Conservation (phyloP, 2,888 invertebrate genomes). For the Drosophila dives region DNA sequence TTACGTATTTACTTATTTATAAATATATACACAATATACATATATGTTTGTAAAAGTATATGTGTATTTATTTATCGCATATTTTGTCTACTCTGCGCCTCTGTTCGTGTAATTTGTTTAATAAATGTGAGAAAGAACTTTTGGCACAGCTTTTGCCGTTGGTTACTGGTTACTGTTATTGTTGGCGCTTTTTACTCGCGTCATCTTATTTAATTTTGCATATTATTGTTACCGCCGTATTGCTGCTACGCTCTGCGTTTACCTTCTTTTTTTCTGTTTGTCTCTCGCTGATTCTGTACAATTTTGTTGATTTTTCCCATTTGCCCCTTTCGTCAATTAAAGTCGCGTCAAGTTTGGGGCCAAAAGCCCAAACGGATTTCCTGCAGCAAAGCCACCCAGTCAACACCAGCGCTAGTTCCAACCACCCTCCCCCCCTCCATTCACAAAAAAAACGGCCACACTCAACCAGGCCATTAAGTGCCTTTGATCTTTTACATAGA, state of each 20-base stretch:
- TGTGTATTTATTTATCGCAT: constrained; percentile 59
- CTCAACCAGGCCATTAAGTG: constrained; percentile 68
- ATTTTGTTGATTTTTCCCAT: constrained; percentile 67
- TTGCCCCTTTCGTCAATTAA: constrained; percentile 68
- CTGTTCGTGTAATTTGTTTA: constrained; percentile 70
- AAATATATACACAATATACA: constrained; percentile 2
- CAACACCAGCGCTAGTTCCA: constrained; percentile 6
- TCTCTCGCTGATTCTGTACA: constrained; percentile 58
- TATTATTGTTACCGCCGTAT: constrained; percentile 55
- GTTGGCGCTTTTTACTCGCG: constrained; percentile 60
- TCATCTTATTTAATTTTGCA: constrained; percentile 80
- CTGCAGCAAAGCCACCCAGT: constrained; percentile 46
- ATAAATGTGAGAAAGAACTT: constrained; percentile 74
- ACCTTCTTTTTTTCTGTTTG: constrained; percentile 30
- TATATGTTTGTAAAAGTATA: constrained; percentile 7
- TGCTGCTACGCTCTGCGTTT: constrained; percentile 52
- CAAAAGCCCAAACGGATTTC: constrained; percentile 59
- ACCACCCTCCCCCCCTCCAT: background rate
- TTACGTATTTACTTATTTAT: constrained; percentile 1
- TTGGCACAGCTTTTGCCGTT: constrained; percentile 34
- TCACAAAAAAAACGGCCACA: constrained; percentile 49
- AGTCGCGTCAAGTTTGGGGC: constrained; percentile 63
- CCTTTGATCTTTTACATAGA: constrained; percentile 75
- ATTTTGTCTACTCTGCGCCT: constrained; percentile 25
- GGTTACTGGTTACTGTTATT: constrained; percentile 53